Conservation (phyloP, 2,888 invertebrate species). For the Tridacna crocea region DNA sequence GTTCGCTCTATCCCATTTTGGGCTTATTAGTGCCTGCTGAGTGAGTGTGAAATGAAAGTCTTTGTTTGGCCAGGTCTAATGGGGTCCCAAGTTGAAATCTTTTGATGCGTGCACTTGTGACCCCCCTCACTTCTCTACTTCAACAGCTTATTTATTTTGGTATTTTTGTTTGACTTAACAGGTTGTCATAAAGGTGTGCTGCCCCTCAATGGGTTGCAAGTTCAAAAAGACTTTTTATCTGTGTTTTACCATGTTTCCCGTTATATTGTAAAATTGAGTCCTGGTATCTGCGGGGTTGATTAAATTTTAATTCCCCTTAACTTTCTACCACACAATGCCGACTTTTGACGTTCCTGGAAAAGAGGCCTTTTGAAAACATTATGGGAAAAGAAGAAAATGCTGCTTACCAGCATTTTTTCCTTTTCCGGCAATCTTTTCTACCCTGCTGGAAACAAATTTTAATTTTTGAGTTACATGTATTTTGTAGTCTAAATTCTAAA, state of each 20-base stretch:
- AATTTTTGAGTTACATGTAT: too few species aligned
- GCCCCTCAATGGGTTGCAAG: not conserved
- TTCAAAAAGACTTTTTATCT: constrained; percentile 11
- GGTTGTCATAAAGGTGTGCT: constrained; percentile 15
- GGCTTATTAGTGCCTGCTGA: constrained; percentile 23
- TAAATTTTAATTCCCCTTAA: constrained; percentile 24
- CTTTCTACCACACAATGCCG: not conserved
- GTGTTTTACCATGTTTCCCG: constrained; percentile 24
- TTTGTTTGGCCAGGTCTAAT: constrained; percentile 19
- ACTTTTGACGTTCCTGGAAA: too few species aligned
- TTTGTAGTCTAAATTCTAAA: too few species aligned
- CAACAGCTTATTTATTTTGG: constrained; percentile 9
- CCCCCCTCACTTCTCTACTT: constrained; percentile 16
- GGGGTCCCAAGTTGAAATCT: constrained; percentile 26
- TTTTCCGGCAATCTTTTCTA: too few species aligned
- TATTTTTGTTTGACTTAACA: constrained; percentile 11
- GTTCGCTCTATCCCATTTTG: constrained; percentile 16
- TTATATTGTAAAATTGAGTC: constrained; percentile 11
- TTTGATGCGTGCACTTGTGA: constrained; percentile 16
- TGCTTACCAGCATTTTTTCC: too few species aligned
- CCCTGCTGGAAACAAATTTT: too few species aligned
- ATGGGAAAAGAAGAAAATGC: too few species aligned
- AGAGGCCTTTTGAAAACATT: too few species aligned
- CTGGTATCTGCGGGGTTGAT: constrained; percentile 19
- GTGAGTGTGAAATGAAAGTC: constrained; percentile 17